Percentiles rank a stretch among this genome's conserved stretches.
phyloP scores from a whole-genome alignment of 1,140 invertebrate genomes.

The Euwallacea fornicatus region DNA sequence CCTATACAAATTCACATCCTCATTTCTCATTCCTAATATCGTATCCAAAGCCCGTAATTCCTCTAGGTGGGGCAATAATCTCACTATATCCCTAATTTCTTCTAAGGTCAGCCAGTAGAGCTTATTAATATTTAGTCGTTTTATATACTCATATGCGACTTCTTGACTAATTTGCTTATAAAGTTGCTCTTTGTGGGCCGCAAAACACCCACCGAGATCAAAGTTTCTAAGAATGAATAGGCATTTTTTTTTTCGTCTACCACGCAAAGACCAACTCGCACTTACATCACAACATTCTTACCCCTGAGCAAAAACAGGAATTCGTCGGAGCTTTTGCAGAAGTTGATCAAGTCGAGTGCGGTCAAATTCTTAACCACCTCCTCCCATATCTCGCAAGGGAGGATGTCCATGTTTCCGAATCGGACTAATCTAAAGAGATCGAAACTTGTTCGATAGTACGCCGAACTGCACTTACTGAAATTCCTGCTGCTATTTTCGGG shows the following conservation, averaged over 20 bases:
- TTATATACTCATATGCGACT: constrained; percentile 25
- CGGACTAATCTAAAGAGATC: not conserved
- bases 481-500: constrained; percentile 29
- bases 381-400: constrained; percentile 30
- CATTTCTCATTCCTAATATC: constrained; percentile 34
- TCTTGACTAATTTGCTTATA: constrained; percentile 12
- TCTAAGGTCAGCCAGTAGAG: constrained; percentile 35
- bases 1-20: constrained; percentile 24
- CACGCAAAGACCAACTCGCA: not conserved
- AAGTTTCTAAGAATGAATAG: constrained; percentile 22
- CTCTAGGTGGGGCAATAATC: constrained; percentile 26
- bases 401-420: constrained; percentile 29
- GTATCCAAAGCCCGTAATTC: constrained; percentile 37
- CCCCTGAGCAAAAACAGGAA: constrained; percentile 22
- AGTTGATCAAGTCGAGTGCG: constrained; percentile 30
- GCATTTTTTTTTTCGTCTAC: not conserved
- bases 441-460: constrained; percentile 15
- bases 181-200: constrained; percentile 22
- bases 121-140: constrained; percentile 35
- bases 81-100: constrained; percentile 30
- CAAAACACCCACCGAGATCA: constrained; percentile 29
- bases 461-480: constrained; percentile 15
- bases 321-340: constrained; percentile 18
- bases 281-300: constrained; percentile 37
- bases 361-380: constrained; percentile 27